Evolutionary conservation across 2,888 invertebrate genomes (phyloP), one percentile per base, ranked within the genome.

Genomic region (Pristionchus entomophagus): DNA sequence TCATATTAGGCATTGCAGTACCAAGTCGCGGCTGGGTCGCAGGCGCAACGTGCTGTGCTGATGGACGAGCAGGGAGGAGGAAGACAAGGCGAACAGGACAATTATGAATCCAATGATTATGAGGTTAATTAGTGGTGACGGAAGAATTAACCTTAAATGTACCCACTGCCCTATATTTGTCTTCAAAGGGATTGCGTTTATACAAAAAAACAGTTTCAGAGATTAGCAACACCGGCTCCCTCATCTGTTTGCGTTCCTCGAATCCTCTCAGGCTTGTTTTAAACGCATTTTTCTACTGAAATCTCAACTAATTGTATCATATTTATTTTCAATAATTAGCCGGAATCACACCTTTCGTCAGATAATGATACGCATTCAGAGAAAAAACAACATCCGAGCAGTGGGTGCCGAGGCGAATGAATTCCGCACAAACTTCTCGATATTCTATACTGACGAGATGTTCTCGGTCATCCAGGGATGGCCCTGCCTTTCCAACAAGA

Each of bases 401-500:
- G 35, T 69, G 5, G 65, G 65, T 2, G 22, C 22, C 65, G 65
- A n/a, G 17, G 65, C 65, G 19, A 38, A 32, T 14, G 22, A 41
- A 6, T 77, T 45, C 14, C 41, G 77, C 26, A 45, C 22, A 14
- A 49, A 35, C 0, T 77, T 38, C 49, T 26, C 77, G 1, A 22
- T 45, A 4, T 35, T 77, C 51, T 80, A 32, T 51, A 49, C 29
- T 12, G 51, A 80, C n/a, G n/a, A 49, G 0, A 41, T 5, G 14
- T 80, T 26, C 78, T 51, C 78, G 32, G 51, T 80, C 78, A 80
- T 80, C 35, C 78, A 80, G 35, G 78, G 78, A 0, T 80, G 49
- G 49, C 78, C 78, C n/a, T 80, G 78, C 22, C 29, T 51, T 0
- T 51, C 51, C 78, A 80, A 49, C 12, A 80, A 80, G 51, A 49